These are phyloP conservation scores for Amphiprion clarkii DNA, from an alignment of 2,797 vertebrate species.

Conservation along the genomic window DNA sequence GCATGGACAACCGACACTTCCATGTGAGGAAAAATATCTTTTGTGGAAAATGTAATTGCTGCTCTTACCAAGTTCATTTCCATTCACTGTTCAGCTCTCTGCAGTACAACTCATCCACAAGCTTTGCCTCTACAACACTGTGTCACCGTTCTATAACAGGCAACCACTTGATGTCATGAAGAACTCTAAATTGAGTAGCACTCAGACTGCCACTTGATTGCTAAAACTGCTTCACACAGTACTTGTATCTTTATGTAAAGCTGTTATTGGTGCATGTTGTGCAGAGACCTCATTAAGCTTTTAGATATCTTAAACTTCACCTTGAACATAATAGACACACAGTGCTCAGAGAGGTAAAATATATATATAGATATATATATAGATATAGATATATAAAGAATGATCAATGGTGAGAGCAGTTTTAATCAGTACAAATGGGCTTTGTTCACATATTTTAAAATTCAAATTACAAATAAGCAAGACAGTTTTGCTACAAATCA, in stretches of 20 bases:
- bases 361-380: too few species aligned
- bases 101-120: not conserved
- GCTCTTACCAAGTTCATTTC: not conserved
- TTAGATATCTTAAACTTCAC: slow-evolving; percentile 15
- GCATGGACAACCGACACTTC: not conserved
- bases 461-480: not conserved
- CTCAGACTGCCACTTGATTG: slow-evolving; percentile 18
- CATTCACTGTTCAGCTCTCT: not conserved
- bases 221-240: slow-evolving; percentile 26
- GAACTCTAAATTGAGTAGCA: slow-evolving; percentile 35
- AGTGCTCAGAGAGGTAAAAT: slow-evolving; percentile 8
- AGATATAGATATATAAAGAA: too few species aligned
- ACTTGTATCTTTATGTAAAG: slow-evolving; percentile 37
- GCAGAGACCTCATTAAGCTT: slow-evolving; percentile 5
- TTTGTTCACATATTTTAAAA: not conserved
- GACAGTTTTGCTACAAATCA: not conserved
- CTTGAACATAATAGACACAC: not conserved
- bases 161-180: slow-evolving; percentile 2
- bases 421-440: not conserved
- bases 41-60: not conserved
- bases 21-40: not conserved
- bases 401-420: not conserved
- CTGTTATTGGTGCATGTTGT: slow-evolving; percentile 15
- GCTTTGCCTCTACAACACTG: not conserved
- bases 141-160: slow-evolving; percentile 21